Percentiles rank a stretch among this genome's conserved stretches.
These are phyloP conservation scores for Strix uralensis DNA, from an alignment of 2,113 vertebrate genomes.

Conservation along the genomic window DNA sequence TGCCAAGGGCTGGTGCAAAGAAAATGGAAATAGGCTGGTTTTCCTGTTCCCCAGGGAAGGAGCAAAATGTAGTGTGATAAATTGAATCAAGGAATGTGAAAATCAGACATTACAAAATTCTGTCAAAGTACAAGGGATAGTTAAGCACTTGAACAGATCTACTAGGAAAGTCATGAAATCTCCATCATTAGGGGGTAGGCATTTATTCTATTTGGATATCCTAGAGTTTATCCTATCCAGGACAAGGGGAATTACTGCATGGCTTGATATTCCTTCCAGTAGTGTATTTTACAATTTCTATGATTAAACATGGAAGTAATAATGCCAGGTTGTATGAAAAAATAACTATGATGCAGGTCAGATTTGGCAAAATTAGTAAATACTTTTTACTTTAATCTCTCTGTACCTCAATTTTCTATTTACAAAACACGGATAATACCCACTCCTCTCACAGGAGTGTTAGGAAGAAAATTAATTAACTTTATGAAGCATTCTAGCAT, in stretches of 20 bases:
- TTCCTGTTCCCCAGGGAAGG: neutral
- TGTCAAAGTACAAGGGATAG: neutral
- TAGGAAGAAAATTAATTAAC: neutral
- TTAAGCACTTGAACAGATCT: neutral
- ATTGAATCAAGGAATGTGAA: neutral
- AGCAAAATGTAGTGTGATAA: neutral
- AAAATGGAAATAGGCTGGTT: neutral
- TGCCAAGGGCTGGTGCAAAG: neutral
- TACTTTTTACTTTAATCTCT: neutral
- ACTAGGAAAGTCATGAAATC: neutral
- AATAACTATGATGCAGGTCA: neutral
- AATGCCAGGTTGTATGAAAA: neutral
- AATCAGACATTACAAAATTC: neutral
- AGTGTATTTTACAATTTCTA: neutral
- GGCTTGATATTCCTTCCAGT: neutral
- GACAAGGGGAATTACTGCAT: neutral
- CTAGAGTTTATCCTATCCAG: neutral
- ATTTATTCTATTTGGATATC: neutral
- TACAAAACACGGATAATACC: neutral
- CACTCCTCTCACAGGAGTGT: neutral
- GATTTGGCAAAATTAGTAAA: neutral
- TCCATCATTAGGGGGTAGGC: neutral
- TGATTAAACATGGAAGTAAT: neutral
- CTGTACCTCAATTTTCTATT: neutral
- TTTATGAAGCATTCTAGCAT: neutral